Conservation (phyloP, 2,113 vertebrate species). For the Psilopogon haemacephalus region DNA sequence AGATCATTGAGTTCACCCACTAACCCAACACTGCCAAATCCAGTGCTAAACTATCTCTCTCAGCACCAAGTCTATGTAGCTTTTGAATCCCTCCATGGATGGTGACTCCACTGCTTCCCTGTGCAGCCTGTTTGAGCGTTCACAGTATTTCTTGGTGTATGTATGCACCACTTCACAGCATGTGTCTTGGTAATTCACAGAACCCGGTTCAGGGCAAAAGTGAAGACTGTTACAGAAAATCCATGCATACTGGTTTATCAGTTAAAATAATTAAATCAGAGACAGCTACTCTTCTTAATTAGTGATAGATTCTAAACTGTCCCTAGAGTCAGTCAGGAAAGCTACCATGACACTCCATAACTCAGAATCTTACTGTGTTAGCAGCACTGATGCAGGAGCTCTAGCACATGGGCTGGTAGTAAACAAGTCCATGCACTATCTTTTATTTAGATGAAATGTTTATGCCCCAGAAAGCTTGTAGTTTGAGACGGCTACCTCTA, state of each 20-base stretch:
- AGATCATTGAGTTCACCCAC: too few relatives aligned
- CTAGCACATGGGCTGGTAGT: neutral
- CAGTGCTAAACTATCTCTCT: too few relatives aligned
- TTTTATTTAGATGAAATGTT: constrained; percentile 53
- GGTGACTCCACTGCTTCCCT: too few relatives aligned
- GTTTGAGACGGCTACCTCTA: constrained; percentile 27
- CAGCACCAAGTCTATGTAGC: too few relatives aligned
- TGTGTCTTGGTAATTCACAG: neutral
- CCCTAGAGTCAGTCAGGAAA: neutral
- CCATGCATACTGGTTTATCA: neutral
- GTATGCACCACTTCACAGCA: neutral
- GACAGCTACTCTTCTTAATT: neutral
- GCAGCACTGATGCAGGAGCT: neutral
- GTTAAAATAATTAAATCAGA: neutral
- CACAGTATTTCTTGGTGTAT: neutral
- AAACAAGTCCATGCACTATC: neutral
- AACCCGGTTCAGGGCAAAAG: neutral
- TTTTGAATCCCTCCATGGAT: too few relatives aligned
- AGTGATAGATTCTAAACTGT: neutral
- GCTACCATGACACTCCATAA: neutral
- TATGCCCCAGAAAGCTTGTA: neutral
- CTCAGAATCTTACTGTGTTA: neutral
- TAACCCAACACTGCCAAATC: too few relatives aligned
- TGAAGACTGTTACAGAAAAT: neutral
- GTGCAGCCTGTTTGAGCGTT: too few relatives aligned